Evolutionary conservation across 1,140 invertebrate genomes (phyloP).

Genomic region (Listronotus bonariensis): DNA sequence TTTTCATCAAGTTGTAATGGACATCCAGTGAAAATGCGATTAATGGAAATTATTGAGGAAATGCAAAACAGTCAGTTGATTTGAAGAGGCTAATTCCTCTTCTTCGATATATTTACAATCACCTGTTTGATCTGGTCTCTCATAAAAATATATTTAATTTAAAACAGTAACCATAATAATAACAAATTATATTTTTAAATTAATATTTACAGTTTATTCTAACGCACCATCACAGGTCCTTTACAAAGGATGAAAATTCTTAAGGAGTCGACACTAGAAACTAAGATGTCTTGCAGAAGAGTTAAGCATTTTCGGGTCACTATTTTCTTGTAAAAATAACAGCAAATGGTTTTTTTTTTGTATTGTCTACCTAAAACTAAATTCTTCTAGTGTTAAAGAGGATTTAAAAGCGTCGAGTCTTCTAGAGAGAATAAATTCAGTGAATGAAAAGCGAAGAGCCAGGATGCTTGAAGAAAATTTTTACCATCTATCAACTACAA

Average conservation of each 20-base stretch:
- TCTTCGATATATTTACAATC: constrained; percentile 28
- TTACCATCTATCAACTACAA: constrained; percentile 53
- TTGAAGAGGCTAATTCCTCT: constrained; percentile 50
- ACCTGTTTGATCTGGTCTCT: constrained; percentile 20
- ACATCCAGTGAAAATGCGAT: constrained; percentile 8
- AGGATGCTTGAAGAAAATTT: constrained; percentile 20
- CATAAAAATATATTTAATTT: constrained; percentile 9
- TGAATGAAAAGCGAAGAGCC: constrained; percentile 41
- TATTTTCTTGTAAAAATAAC: constrained; percentile 17
- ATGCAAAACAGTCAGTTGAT: constrained; percentile 48
- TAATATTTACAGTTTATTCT: constrained; percentile 46
- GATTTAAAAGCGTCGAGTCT: constrained; percentile 44
- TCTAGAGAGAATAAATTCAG: constrained; percentile 38
- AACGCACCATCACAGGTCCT: constrained; percentile 49
- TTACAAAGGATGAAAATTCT: constrained; percentile 28
- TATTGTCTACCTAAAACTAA: constrained; percentile 7
- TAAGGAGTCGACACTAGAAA: constrained; percentile 28
- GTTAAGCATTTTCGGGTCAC: neutral
- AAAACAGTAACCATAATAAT: constrained; percentile 28
- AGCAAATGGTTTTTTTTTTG: constrained; percentile 15
- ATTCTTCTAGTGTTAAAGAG: constrained; percentile 37
- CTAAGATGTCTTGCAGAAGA: constrained; percentile 23
- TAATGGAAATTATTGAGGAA: constrained; percentile 32
- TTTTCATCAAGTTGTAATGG: neutral
- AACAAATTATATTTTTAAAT: constrained; percentile 32